Percentiles rank a stretch among this genome's conserved stretches.
Evolutionary conservation across 2,797 vertebrate genomes (phyloP).

Genomic region (Clamator glandarius): DNA sequence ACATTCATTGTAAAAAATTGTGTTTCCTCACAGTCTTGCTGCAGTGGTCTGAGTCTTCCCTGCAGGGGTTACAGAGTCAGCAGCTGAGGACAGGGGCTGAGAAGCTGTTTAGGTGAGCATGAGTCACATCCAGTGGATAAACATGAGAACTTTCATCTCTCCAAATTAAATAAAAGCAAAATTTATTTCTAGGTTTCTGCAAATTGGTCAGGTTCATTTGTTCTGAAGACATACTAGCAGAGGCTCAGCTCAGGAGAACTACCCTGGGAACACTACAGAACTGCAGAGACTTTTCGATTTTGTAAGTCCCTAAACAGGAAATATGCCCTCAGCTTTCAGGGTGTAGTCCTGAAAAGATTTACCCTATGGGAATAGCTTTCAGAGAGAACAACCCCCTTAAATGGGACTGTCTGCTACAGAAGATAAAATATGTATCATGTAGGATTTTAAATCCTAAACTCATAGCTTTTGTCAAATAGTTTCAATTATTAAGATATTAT

Average conservation of each 20-base stretch:
- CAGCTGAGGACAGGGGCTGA: fast-evolving
- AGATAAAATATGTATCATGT: not conserved
- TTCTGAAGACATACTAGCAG: not conserved
- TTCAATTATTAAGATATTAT: not conserved
- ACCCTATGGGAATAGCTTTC: not conserved
- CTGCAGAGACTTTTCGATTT: not conserved
- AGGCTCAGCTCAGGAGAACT: not conserved
- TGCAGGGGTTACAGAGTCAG: not conserved
- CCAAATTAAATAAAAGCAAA: not conserved
- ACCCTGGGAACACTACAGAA: not conserved
- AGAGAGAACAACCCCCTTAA: not conserved
- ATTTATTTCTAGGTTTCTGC: not conserved
- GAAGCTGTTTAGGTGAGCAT: not conserved
- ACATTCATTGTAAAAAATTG: fast-evolving
- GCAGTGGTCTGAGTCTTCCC: not conserved
- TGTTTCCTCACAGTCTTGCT: not conserved
- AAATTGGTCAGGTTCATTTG: not conserved
- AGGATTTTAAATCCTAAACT: not conserved
- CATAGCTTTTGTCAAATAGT: not conserved
- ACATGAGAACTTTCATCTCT: not conserved
- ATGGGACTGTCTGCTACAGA: not conserved
- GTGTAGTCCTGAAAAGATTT: not conserved
- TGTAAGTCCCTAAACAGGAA: not conserved
- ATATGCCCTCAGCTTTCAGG: not conserved
- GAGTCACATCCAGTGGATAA: not conserved